Evolutionary conservation across 2,888 invertebrate species (phyloP), one percentile per base, ranked within the genome.

Genomic region (Apotomis betuletana): DNA sequence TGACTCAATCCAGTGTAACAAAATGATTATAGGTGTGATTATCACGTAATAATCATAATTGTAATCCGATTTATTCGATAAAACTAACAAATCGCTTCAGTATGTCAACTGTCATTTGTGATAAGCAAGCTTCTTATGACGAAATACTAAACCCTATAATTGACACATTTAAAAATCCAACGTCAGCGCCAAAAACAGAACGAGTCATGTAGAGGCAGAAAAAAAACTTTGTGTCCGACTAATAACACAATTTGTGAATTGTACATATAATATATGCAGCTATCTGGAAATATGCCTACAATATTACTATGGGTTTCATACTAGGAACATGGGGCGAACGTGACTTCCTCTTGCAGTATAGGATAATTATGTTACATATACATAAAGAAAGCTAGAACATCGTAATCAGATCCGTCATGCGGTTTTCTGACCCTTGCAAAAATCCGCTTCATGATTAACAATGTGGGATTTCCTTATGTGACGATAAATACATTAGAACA

Each of bases 1-100:
- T 67, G 55, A 61, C 55, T 67, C 60, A 67, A 67, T 71, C 41
- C 12, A 15, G 41, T 62, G 67, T 62, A 67, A 67, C 55, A 55
- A 65, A 27, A 12, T 51, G 3, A 51, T 61, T 44, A n/a, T 5
- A 57, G 61, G 44, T 15, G 12, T 49, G 49, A 10, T 10, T 49
- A 9, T 44, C 15, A 6, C 4, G 12, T 55, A n/a, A n/a, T n/a
- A n/a, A n/a, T n/a, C n/a, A 36, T 8, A 58, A 8, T 46, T 36
- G 51, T 64, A 70, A 55, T 61, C 60, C 38, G 38, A 60, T 70
- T 61, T 5, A 70, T 38, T 41, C 12, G 15, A 55, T 60, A 55
- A 67, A 55, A 41, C 44, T 63, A n/a, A 46, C 10, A 57, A 61
- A 38, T 41, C 54, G 54, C 44, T 54, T 6, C 55, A 67, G 44